A percentile compares a stretch with the other conserved stretches of the same genome.
These are phyloP conservation scores for Sebastes nivosus DNA, from an alignment of 2,797 vertebrate genomes.

Conservation along the genomic window DNA sequence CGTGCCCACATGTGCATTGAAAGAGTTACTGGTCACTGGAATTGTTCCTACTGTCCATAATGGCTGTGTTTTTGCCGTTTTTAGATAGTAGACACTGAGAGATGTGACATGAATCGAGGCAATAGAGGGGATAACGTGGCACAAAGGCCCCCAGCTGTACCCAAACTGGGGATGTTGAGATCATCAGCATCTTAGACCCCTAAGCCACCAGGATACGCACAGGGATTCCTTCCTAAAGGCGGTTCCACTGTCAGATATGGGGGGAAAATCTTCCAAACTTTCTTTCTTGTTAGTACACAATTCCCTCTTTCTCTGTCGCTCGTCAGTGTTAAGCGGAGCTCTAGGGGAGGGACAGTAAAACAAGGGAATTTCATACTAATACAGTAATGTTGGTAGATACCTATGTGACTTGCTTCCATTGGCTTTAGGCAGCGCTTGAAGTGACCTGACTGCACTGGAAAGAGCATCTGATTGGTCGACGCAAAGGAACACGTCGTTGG, in stretches of 20 bases:
- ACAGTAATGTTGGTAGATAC: not conserved
- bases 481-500: too few species aligned
- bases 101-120: not conserved
- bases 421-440: not conserved
- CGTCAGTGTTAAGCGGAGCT: not conserved
- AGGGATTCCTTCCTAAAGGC: too few species aligned
- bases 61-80: not conserved
- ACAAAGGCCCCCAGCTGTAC: not conserved
- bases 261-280: not conserved
- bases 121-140: not conserved
- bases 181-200: not conserved
- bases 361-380: not conserved
- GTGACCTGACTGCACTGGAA: too few species aligned
- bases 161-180: not conserved
- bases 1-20: not conserved
- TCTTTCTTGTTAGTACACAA: not conserved
- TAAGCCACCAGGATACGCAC: not conserved
- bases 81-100: not conserved
- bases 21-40: not conserved
- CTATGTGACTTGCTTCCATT: not conserved
- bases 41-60: not conserved
- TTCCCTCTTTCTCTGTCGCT: not conserved
- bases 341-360: not conserved
- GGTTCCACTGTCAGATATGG: too few species aligned
- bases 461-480: too few species aligned